Evolutionary conservation across 2,113 vertebrate genomes (phyloP).

Genomic region (Laticauda laticaudata): DNA sequence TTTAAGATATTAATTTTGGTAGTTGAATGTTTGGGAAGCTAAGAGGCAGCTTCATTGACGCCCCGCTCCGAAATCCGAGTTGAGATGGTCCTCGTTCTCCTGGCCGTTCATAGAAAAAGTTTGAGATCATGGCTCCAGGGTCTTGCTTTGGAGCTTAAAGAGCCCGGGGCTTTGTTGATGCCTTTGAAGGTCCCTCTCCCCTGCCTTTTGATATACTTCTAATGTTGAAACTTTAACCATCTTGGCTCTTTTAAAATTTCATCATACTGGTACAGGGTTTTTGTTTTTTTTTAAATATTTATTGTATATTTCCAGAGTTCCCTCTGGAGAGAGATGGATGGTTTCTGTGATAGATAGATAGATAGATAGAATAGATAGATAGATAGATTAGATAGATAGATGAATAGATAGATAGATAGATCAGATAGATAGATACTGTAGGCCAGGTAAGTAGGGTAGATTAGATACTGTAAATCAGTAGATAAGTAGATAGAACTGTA

Average conservation of each 20-base stretch:
- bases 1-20: not conserved
- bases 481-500: not conserved
- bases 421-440: too few relatives aligned
- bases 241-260: not conserved
- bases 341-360: not conserved
- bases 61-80: not conserved
- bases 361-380: too few relatives aligned
- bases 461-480: too few relatives aligned
- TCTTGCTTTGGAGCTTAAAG: not conserved
- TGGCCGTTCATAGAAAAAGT: not conserved
- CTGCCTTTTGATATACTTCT: not conserved
- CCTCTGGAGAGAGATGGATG: not conserved
- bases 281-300: not conserved
- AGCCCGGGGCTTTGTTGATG: not conserved
- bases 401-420: too few relatives aligned
- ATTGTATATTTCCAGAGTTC: not conserved
- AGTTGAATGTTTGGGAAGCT: not conserved
- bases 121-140: not conserved
- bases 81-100: not conserved
- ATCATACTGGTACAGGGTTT: not conserved
- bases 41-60: not conserved
- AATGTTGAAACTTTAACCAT: not conserved
- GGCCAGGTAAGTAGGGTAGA: too few relatives aligned
- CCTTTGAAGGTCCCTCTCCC: not conserved
- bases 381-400: too few relatives aligned